Evolutionary conservation across 2,797 vertebrate species (phyloP), one percentile per base, ranked within the genome.

Genomic region (Acropternis orthonyx): DNA sequence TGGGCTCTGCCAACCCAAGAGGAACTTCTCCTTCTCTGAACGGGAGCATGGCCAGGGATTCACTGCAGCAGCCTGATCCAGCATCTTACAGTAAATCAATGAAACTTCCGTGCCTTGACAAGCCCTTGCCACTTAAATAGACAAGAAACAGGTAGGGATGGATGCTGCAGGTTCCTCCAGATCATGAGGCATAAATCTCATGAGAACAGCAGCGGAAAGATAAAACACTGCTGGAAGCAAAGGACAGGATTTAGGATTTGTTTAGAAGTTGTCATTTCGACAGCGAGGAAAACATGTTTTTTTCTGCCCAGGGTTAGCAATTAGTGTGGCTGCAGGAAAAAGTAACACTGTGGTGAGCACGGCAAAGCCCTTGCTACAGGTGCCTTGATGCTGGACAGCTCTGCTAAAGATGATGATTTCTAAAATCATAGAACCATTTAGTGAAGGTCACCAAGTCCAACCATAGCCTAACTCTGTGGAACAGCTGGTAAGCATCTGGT

Each of bases 51-150:
- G 46, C 30, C 63, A 43, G 65, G 7, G 48, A 44, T 48, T 82
- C 34, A 22, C 74, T 30, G 79, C 88, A 39, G 87, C 82, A 62
- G 74, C 27, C 9, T 30, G 54, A 79, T 87, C 79, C 59, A 9
- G 2, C 68, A 37, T 68, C 92, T 51, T 59, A 55, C 90, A 67
- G 92, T 65, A 88, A 92, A 92, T 95, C 95, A n/a, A 65, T 88
- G 90, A 52, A 61, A 49, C 85, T 81, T 86, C 96, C 66, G 12
- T 9, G 73, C 88, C 17, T 65, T 77, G 93, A 90, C 83, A 56
- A 76, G 88, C 90, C 89, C 93, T 59, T 65, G 76, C 83, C 68
- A 34, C 88, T 95, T 82, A 83, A 83, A 71, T 10, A 80, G 90
- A 73, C 65, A 37, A 83, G 90, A 77, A 92, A 34, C 80, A 67